Conservation (phyloP, 2,113 vertebrate genomes). For the Phycodurus eques region DNA sequence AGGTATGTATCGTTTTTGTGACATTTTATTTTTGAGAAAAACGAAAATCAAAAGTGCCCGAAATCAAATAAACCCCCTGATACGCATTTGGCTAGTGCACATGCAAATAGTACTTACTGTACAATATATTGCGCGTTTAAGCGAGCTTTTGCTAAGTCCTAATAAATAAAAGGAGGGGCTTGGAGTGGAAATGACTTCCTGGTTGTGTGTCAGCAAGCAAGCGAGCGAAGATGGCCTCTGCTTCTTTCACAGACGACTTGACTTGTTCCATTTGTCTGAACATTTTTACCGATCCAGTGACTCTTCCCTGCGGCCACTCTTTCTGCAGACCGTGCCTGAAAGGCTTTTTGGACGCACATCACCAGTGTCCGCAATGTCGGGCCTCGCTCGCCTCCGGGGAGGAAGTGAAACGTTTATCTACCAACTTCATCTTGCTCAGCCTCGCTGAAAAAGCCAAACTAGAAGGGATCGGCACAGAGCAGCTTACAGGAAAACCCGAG, state of each 20-base stretch:
- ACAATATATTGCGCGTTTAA: no score
- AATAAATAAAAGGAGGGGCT: no score
- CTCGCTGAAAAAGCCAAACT: neutral
- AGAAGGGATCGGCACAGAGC: neutral
- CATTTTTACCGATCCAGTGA: neutral
- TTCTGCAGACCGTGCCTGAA: neutral
- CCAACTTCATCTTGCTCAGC: neutral
- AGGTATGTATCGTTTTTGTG: no score
- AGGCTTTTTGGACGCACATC: neutral
- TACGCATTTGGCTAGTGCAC: no score
- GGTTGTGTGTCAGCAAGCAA: neutral
- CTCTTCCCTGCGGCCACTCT: constrained; percentile 1
- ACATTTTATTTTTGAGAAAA: no score
- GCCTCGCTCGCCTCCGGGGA: neutral
- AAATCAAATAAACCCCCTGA: no score
- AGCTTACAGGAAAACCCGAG: neutral
- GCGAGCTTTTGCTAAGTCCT: no score
- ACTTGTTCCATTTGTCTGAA: constrained; percentile 26
- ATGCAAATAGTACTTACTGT: no score
- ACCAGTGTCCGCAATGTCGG: neutral
- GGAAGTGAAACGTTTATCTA: neutral
- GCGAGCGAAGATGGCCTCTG: constrained; percentile 1
- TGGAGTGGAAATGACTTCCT: neutral
- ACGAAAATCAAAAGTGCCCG: no score
- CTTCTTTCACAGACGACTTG: constrained; percentile 28